phyloP scores from a whole-genome alignment of 2,113 vertebrate species.

The Neolamprologus fasciatus region DNA sequence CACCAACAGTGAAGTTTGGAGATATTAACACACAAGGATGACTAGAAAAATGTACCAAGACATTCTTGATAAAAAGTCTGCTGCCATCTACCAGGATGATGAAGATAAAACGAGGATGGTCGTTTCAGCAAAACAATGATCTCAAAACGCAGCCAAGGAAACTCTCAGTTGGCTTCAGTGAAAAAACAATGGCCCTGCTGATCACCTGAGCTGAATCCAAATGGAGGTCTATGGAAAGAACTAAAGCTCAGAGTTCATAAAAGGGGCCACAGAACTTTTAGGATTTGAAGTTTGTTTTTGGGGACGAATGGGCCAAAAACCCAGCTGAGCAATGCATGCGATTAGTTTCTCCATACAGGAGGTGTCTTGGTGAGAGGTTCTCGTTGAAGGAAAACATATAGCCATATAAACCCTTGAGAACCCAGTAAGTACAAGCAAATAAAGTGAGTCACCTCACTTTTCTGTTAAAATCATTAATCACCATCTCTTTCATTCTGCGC shows the following conservation, averaged over 20 bases:
- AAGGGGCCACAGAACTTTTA: neutral
- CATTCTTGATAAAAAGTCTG: neutral
- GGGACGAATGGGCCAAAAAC: neutral
- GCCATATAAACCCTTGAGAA: neutral
- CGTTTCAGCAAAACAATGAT: neutral
- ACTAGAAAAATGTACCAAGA: neutral
- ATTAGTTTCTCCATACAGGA: neutral
- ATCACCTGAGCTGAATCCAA: neutral
- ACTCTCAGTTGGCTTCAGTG: neutral
- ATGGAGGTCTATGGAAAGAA: neutral
- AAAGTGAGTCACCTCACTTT: neutral
- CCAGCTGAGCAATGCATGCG: neutral
- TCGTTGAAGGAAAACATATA: neutral
- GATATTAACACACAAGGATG: neutral
- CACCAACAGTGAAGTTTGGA: neutral
- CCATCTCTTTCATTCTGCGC: neutral
- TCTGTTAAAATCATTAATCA: slow-evolving; percentile 6
- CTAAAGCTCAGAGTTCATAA: neutral
- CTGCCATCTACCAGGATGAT: neutral
- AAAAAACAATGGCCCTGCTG: neutral
- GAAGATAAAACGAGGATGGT: neutral
- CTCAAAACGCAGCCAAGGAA: neutral
- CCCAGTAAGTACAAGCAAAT: neutral
- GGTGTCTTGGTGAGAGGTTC: neutral
- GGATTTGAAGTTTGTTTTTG: neutral